These are phyloP conservation scores for Kradibia gibbosae DNA, from an alignment of 1,140 invertebrate species.

Conservation along the genomic window DNA sequence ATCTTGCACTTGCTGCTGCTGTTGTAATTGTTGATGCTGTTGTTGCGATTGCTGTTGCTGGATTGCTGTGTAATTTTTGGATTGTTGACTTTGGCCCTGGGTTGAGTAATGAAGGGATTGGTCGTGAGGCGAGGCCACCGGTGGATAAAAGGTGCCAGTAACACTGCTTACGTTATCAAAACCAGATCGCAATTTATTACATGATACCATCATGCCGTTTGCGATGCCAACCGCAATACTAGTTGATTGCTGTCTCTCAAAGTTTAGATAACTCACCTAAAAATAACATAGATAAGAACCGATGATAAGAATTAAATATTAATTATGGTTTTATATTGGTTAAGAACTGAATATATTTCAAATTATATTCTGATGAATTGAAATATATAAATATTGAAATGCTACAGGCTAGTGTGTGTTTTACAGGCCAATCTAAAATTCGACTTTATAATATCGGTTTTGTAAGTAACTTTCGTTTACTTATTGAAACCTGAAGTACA, in stretches of 20 bases:
- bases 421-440: no score
- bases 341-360: no score
- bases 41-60: conserved; percentile 56
- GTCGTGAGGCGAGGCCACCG: conserved; percentile 84
- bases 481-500: no score
- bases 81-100: conserved; percentile 61
- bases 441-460: no score
- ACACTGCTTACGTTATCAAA: conserved; percentile 83
- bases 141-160: conserved; percentile 89
- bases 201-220: conserved; percentile 90
- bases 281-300: neutral
- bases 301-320: neutral
- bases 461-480: no score
- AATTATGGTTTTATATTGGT: neutral
- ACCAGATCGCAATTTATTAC: conserved; percentile 81
- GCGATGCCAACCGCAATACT: conserved; percentile 84
- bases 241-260: conserved; percentile 68
- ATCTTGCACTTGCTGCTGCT: conserved; percentile 59
- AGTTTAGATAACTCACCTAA: conserved; percentile 70
- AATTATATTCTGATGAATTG: no score
- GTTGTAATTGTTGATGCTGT: conserved; percentile 62
- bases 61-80: conserved; percentile 60
- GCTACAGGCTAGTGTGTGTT: no score
- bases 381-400: no score
- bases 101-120: conserved; percentile 72